A percentile compares a stretch with the other conserved stretches of the same genome.
Conservation (phyloP, 92 coral and sea anemone genomes). For the Epizoanthus stellaris region DNA sequence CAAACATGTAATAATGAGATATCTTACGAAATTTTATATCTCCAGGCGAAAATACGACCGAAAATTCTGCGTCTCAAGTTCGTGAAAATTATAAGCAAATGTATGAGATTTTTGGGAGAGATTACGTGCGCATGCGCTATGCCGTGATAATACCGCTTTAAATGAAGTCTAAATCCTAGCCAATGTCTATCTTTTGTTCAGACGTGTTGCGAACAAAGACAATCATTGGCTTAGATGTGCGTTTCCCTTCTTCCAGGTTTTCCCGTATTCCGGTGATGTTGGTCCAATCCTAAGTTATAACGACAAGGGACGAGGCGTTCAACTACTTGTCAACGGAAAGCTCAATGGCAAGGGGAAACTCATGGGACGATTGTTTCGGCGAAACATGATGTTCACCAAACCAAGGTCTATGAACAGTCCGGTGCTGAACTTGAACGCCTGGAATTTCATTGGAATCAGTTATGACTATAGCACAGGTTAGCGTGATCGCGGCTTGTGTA, state of each 20-base stretch:
- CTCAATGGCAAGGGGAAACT: slow-evolving; percentile 39
- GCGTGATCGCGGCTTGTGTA: background rate
- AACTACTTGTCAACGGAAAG: slow-evolving; percentile 55
- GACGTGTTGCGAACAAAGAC: too few relatives aligned
- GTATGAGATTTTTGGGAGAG: too few relatives aligned
- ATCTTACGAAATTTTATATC: too few relatives aligned
- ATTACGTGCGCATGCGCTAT: too few relatives aligned
- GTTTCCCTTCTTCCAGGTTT: slow-evolving; percentile 4
- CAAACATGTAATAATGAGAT: too few relatives aligned
- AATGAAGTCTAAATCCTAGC: too few relatives aligned
- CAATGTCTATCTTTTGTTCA: too few relatives aligned
- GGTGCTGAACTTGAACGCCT: slow-evolving; percentile 48
- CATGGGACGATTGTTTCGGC: slow-evolving; percentile 55
- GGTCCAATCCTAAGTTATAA: slow-evolving; percentile 76
- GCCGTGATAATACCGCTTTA: too few relatives aligned
- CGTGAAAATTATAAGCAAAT: too few relatives aligned
- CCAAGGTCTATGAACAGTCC: slow-evolving; percentile 18
- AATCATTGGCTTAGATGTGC: too few relatives aligned
- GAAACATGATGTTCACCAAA: slow-evolving; percentile 14
- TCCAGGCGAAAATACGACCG: too few relatives aligned
- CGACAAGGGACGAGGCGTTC: slow-evolving; percentile 64
- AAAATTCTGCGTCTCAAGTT: too few relatives aligned
- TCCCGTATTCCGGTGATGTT: slow-evolving; percentile 52
- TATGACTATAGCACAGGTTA: slow-evolving; percentile 62
- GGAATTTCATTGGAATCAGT: slow-evolving; percentile 78